phyloP scores from a whole-genome alignment of 2,888 invertebrate species.

The Terebella lapidaria region DNA sequence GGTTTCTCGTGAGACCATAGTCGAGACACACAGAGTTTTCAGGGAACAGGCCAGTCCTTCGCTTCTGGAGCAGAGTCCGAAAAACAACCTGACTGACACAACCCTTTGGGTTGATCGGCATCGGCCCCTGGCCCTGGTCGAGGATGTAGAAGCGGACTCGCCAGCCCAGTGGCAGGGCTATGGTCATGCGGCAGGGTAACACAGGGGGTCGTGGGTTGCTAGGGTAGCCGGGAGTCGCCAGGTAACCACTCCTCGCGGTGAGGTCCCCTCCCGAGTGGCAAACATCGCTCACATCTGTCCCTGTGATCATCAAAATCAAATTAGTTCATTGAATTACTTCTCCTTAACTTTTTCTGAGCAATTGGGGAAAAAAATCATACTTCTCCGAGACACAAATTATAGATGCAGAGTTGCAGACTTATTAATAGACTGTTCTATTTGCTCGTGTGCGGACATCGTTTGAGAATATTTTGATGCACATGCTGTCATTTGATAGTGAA shows the following conservation, averaged over 20 bases:
- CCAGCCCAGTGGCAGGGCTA: neutral
- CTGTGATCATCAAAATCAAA: too few relatives aligned
- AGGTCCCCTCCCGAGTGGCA: slow-evolving; percentile 5
- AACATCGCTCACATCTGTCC: neutral
- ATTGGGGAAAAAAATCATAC: too few relatives aligned
- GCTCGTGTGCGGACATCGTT: too few relatives aligned
- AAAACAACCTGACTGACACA: neutral
- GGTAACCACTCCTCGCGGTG: slow-evolving; percentile 8
- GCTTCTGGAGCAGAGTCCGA: neutral
- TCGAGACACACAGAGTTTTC: neutral
- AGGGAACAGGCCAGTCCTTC: slow-evolving; percentile 1
- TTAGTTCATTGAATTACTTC: too few relatives aligned
- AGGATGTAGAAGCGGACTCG: slow-evolving; percentile 9
- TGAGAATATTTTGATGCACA: too few relatives aligned
- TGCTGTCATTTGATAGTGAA: too few relatives aligned
- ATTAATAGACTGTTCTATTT: too few relatives aligned
- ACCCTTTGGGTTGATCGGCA: neutral
- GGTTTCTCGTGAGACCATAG: neutral
- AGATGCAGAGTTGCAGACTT: too few relatives aligned
- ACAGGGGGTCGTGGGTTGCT: slow-evolving; percentile 9
- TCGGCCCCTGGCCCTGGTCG: slow-evolving; percentile 5
- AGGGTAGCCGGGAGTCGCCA: slow-evolving; percentile 19
- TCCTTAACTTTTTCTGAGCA: too few relatives aligned
- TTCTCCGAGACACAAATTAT: too few relatives aligned
- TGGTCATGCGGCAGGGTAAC: neutral